Conservation (phyloP, 1,140 invertebrate genomes). For the Tetramorium alpestre region DNA sequence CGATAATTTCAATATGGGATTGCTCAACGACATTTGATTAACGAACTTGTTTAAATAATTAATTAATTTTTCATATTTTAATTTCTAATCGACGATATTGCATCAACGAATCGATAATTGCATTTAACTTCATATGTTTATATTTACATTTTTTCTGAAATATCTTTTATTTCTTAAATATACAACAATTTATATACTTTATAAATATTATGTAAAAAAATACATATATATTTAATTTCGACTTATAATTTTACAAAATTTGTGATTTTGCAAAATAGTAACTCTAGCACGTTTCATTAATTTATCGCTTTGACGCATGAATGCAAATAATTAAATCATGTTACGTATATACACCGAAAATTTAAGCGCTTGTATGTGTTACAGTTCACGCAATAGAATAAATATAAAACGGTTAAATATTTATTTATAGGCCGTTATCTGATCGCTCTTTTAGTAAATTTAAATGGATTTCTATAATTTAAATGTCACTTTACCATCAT, state of each 20-base stretch:
- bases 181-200: too few relatives aligned
- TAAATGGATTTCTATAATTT: not conserved
- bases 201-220: not conserved
- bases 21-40: not conserved
- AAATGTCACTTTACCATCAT: not conserved
- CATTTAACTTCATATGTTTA: not conserved
- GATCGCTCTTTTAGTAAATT: constrained; percentile 6
- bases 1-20: not conserved
- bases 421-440: constrained; percentile 40
- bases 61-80: not conserved
- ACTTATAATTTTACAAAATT: not conserved
- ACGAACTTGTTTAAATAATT: not conserved
- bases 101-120: not conserved
- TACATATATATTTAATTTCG: not conserved
- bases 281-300: not conserved
- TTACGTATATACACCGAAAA: constrained; percentile 7
- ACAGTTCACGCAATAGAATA: constrained; percentile 49
- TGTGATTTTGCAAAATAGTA: not conserved
- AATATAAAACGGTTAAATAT: constrained; percentile 57
- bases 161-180: not conserved
- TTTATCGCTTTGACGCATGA: not conserved
- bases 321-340: constrained; percentile 46
- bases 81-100: not conserved
- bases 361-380: constrained; percentile 47
- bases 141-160: not conserved